Base-by-base conservation (phyloP, 2,888 invertebrate genomes). In the Drosophila borborema region DNA sequence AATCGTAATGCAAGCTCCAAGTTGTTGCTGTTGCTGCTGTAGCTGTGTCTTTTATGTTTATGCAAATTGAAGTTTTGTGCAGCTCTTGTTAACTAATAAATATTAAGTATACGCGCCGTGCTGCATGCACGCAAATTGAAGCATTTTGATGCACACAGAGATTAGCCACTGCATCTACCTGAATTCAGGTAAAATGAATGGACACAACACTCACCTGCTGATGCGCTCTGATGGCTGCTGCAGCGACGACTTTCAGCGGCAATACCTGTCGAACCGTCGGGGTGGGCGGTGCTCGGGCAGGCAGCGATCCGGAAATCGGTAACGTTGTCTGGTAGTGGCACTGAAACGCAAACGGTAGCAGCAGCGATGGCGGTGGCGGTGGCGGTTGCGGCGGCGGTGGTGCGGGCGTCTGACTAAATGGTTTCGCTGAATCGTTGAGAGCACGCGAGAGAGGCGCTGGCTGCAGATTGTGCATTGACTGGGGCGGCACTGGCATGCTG, bases 51-150 rank as follows among this genome's bases (percentile, higher is more conserved):
- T 83, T 86, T 86, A 82, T 88, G 87, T 85, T 90, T 89, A 90
- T 89, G 89, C 81, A 90, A 90, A 89, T 89, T 88, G 88, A 88
- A 89, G 83, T 85, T 85, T 72, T 67, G 71, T 49, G 70, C 70
- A 67, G 64, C 69, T 68, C 61, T 70, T 72, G 70, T 64, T 72
- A 80, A 77, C 85, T 81, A 88, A 90, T 89, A 90, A 89, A 90
- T 89, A 90, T 89, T 88, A 81, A 90, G 78, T 77, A 80, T 75
- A 80, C 81, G 75, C 83, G 77, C 68, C 45, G 58, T 59, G 56
- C 31, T 61, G 36, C 54, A 51, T 49, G 48, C 60, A 66, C 71
- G 74, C 82, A 85, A 82, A 82, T 87, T 82, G 81, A 61, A 72
- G 62, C 70, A 79, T 77, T 87, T 85, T 73, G 43, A 23, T 46